Evolutionary conservation across 2,113 vertebrate genomes (phyloP), one percentile per base, ranked within the genome.

Genomic region (Pygoscelis antarcticus): DNA sequence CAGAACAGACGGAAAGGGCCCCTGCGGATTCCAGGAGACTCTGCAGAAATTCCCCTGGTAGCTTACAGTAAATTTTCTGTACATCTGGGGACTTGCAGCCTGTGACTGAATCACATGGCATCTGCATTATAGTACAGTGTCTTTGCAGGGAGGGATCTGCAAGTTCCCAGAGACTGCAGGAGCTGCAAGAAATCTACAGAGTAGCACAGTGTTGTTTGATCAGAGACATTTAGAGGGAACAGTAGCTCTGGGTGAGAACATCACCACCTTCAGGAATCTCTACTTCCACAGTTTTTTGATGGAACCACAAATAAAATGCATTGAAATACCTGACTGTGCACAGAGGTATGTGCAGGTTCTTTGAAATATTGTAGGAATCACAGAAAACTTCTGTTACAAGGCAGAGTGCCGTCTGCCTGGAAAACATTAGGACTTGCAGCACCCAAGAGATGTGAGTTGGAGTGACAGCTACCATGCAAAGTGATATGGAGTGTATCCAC

Each of bases 271-370:
- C 46, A 64, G 69, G 15, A 58, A 70, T 58, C 38, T 71, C 42
- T 34, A 65, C 49, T 74, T 78, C 25, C 40, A 76, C 21, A 20
- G 6, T 47, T 60, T 70, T 83, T 78, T 61, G 9, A 55, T 29
- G 30, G n/a, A 74, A 54, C 5, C 1, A 0, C 9, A 76, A 70
- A 80, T 40, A 85, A 91, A 91, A 90, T 25, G 23, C 30, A 30
- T 11, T 44, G 38, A 85, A 62, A 44, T 74, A 95, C 7, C 52
- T 74, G 79, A 93, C 95, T 83, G 32, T 61, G 58, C 92, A 78
- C 93, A 82, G 55, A 83, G 46, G 30, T 14, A 27, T 1, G 4
- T 55, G 57, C 71, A 52, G 61, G 15, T 88, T 82, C 32, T 69
- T 60, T 36, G 4, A 27, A 58, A 76, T 54, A 19, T 34, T 77